phyloP scores from a whole-genome alignment of 2,888 invertebrate species.

The Chaetogeoica ovagalla region DNA sequence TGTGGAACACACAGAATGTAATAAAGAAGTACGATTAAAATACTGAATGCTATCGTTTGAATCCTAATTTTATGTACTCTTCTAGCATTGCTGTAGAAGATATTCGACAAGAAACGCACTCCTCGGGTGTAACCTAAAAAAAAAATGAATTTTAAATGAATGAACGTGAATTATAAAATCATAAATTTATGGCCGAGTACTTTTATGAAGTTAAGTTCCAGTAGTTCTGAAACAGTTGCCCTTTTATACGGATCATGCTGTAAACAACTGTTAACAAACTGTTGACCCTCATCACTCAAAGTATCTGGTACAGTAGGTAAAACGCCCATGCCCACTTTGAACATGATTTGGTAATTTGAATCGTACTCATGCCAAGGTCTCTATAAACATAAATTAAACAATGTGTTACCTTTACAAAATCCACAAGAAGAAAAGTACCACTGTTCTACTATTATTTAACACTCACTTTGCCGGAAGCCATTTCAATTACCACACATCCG shows the following conservation, averaged over 20 bases:
- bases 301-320: slow-evolving; percentile 74
- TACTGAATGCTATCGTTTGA: slow-evolving; percentile 55
- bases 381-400: slow-evolving; percentile 62
- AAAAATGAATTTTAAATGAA: neutral
- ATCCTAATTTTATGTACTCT: slow-evolving; percentile 56
- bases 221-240: slow-evolving; percentile 71
- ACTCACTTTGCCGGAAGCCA: slow-evolving; percentile 86
- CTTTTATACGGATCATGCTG: slow-evolving; percentile 78
- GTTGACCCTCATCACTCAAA: slow-evolving; percentile 79
- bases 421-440: neutral
- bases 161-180: neutral
- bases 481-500: slow-evolving; percentile 93
- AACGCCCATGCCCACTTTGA: slow-evolving; percentile 89
- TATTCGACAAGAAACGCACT: slow-evolving; percentile 55
- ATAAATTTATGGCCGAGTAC: slow-evolving; percentile 56
- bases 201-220: slow-evolving; percentile 73
- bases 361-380: slow-evolving; percentile 91
- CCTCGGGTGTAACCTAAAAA: slow-evolving; percentile 53
- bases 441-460: neutral
- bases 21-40: slow-evolving; percentile 23
- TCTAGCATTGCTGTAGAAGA: slow-evolving; percentile 56
- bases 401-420: neutral
- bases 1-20: neutral
- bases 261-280: slow-evolving; percentile 78
- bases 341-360: slow-evolving; percentile 80